Conservation (phyloP, 2,113 vertebrate genomes). For the Centropus bengalensis region DNA sequence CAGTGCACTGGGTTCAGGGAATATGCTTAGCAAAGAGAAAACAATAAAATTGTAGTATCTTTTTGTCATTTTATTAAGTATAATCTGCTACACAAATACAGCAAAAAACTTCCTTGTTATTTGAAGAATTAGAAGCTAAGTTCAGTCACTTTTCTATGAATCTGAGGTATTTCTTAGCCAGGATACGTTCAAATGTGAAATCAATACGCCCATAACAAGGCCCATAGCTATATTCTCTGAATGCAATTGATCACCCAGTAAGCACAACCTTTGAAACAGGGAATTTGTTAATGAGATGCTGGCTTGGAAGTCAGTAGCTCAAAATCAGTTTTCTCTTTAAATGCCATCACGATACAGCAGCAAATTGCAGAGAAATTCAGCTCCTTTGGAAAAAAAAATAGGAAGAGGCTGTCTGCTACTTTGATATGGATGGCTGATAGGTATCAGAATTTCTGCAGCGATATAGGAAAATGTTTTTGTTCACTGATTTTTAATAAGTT, state of each 20-base stretch:
- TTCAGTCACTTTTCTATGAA: neutral
- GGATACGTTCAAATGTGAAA: neutral
- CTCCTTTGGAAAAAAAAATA: neutral
- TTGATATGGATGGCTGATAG: neutral
- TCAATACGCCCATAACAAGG: neutral
- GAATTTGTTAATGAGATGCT: slow-evolving; percentile 34
- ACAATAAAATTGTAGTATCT: neutral
- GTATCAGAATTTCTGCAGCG: neutral
- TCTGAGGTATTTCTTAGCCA: neutral
- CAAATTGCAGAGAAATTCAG: neutral
- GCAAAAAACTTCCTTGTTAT: neutral
- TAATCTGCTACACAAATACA: neutral
- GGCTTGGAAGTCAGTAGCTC: slow-evolving; percentile 25
- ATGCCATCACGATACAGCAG: neutral
- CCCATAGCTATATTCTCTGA: neutral
- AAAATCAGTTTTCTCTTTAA: slow-evolving; percentile 25
- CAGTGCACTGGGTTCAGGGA: neutral
- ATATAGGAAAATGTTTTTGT: neutral
- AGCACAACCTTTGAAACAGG: slow-evolving; percentile 9
- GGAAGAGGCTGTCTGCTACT: neutral
- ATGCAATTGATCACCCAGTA: neutral
- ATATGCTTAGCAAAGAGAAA: neutral
- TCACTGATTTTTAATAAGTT: neutral
- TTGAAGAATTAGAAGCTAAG: neutral
- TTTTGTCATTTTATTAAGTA: neutral